Evolutionary conservation across 92 coral and sea anemone genomes (phyloP).

Genomic region (Epizoanthus scotinus): DNA sequence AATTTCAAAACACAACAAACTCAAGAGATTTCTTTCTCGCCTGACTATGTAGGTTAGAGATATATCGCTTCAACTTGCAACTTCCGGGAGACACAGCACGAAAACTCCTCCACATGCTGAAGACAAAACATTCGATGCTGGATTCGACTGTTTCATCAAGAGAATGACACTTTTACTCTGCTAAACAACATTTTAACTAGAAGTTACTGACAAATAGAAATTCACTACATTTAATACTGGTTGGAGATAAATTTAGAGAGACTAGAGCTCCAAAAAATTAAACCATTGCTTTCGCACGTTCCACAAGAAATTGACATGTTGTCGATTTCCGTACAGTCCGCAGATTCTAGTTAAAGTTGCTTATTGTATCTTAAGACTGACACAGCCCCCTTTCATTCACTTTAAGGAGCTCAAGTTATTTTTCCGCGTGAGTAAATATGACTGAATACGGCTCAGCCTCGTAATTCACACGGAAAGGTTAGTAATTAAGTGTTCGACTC

Average conservation of each 20-base stretch:
- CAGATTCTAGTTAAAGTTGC: constrained; percentile 17
- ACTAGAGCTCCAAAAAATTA: too few species aligned
- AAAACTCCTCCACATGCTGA: neutral
- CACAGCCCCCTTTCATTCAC: neutral
- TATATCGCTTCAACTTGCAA: constrained; percentile 31
- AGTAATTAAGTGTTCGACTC: constrained; percentile 24
- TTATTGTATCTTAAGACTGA: neutral
- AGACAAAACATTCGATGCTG: neutral
- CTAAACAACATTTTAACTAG: neutral
- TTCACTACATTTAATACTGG: constrained; percentile 7
- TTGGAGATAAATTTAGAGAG: neutral
- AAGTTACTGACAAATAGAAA: neutral
- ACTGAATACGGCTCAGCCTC: neutral
- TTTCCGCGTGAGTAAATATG: neutral
- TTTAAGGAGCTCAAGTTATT: neutral
- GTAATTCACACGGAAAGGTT: neutral
- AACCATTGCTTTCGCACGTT: neutral
- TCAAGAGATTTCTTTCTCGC: neutral
- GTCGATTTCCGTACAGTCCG: constrained; percentile 35
- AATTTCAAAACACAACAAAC: neutral
- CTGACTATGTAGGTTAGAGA: neutral
- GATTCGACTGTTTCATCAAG: too few species aligned
- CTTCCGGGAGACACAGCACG: constrained; percentile 37
- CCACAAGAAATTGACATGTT: constrained; percentile 25
- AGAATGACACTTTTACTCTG: neutral